Base-by-base conservation (phyloP, 2,888 invertebrate genomes). In the Pomacea canaliculata region DNA sequence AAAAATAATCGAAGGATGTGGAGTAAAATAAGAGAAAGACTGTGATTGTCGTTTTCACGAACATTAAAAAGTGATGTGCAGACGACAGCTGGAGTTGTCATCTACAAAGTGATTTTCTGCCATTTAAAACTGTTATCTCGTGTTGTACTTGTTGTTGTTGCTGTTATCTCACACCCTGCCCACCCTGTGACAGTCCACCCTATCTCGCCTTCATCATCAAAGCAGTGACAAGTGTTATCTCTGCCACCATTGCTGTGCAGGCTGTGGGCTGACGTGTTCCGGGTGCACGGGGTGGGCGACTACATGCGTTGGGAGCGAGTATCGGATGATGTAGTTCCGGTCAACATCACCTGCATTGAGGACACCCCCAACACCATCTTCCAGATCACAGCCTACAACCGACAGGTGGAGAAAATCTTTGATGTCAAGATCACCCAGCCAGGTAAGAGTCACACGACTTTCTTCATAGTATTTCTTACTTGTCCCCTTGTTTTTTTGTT, bases 381-480 rank as follows among this genome's bases (percentile, higher is more conserved):
- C 92, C 98, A 98, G 93, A 97, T 98, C 92, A 98, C 98, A 89
- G 98, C 98, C 87, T 98, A 98, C 93, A 98, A 98, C 93, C 96
- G 97, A 89, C 97, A 98, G 92, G 98, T 98, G 90, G 98, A 98
- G 93, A 98, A 98, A 93, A 97, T 99, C 87, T 94, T 98, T 88
- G 98, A 99, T 91, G 97, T 98, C 83, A 95, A 96, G 93, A 95
- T 98, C 91, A 94, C 96, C 78, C 98, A 98, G 92, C 98, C 98
- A 91, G 98, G 98, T 98, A 91, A 92, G 91, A 37, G 5, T 5
- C 75, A 59, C 4, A 12, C 23, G 37, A 16, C 18, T 18, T 27
- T 37, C 37, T 37, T 5, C 37, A 1, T 37, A 18, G 4, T n/a
- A 9, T 16, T 49, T n/a, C n/a, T 62, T 2, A 5, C 19, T 18